A percentile compares a stretch with the other conserved stretches of the same genome.
phyloP scores from a whole-genome alignment of 2,888 invertebrate species.

The Coelogynopora nodosa region DNA sequence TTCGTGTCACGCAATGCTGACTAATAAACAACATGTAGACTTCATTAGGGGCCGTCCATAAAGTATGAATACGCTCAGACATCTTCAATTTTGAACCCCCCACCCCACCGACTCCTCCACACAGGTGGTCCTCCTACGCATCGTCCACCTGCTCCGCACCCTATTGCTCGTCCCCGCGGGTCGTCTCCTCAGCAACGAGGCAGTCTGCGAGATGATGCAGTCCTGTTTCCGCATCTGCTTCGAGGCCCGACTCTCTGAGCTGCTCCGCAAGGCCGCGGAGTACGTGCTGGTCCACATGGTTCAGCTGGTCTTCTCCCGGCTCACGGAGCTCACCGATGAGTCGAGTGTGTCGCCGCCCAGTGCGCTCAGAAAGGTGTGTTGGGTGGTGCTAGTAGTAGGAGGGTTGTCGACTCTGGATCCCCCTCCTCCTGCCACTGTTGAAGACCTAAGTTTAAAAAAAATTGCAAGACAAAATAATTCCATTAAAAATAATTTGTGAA shows the following conservation, averaged over 20 bases:
- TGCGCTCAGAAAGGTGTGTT: background rate
- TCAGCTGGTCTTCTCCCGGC: constrained; percentile 82
- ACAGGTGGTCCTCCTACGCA: constrained; percentile 32
- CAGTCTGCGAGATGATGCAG: constrained; percentile 95
- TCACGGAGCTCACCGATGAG: constrained; percentile 84
- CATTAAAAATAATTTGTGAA: no score
- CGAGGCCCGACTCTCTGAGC: constrained; percentile 80
- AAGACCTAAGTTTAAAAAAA: no score
- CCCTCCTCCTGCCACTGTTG: no score
- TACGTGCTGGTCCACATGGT: constrained; percentile 93
- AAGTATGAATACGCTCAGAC: no score
- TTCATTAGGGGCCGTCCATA: no score
- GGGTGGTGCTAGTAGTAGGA: no score
- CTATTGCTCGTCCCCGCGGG: constrained; percentile 86
- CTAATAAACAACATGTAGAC: no score
- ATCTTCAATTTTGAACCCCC: no score
- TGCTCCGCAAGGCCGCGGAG: constrained; percentile 86
- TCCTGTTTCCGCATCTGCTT: constrained; percentile 83
- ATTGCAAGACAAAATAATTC: no score
- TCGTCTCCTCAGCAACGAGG: constrained; percentile 77
- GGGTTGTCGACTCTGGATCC: no score
- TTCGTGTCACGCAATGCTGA: no score
- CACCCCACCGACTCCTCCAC: no score
- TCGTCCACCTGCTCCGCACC: constrained; percentile 74
- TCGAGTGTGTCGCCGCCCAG: background rate